Conservation (phyloP, 2,113 vertebrate species). For the Chloropsis cyanopogon region DNA sequence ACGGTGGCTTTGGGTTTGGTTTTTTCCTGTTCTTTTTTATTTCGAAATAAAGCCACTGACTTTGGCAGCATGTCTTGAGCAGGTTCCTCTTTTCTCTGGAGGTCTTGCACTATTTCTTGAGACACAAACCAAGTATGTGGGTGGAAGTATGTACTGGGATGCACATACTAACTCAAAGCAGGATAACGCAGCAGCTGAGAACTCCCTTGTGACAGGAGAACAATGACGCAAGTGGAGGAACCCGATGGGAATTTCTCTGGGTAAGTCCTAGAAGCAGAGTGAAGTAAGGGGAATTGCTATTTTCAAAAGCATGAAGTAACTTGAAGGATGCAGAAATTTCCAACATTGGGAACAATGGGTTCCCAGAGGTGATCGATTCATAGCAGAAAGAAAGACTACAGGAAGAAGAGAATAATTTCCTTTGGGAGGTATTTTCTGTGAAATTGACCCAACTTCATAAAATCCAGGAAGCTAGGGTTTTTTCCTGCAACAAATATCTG, state of each 20-base stretch:
- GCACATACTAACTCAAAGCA: neutral
- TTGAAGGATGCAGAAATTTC: neutral
- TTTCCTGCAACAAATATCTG: neutral
- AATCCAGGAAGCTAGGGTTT: neutral
- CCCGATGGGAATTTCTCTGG: neutral
- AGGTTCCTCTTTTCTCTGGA: constrained; percentile 2
- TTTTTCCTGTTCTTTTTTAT: neutral
- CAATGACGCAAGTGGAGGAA: neutral
- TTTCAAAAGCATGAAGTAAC: neutral
- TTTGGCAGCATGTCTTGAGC: neutral
- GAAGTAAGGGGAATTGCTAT: neutral
- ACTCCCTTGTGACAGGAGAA: neutral
- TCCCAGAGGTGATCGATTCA: neutral
- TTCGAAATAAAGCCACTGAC: neutral
- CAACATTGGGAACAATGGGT: neutral
- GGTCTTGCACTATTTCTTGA: neutral
- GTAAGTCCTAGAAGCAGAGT: neutral
- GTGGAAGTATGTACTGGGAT: neutral
- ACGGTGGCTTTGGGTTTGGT: accelerated
- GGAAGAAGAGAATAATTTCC: neutral
- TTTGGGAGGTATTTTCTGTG: neutral
- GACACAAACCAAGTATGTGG: neutral
- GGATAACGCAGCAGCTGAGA: neutral
- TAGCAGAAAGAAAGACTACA: neutral
- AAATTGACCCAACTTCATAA: neutral